Percentiles rank a stretch among this genome's conserved stretches.
Conservation (phyloP, 1,140 invertebrate species). For the Ectropis grisescens region DNA sequence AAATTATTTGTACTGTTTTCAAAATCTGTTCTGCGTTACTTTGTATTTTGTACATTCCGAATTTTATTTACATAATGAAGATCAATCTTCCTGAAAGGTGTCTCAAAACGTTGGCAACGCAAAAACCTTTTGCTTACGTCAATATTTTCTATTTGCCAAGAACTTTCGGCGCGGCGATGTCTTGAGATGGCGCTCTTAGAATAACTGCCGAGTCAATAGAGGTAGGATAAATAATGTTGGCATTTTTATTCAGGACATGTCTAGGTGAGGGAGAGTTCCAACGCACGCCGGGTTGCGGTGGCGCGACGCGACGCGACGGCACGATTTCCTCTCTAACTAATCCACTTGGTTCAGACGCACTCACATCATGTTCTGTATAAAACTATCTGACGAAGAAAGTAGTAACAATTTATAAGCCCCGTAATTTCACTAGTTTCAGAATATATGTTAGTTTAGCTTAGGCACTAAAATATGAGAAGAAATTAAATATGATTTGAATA, state of each 20-base stretch:
- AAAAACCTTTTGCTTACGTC: conserved; percentile 13
- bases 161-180: conserved; percentile 4
- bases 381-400: neutral
- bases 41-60: no score
- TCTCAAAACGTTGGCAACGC: conserved; percentile 3
- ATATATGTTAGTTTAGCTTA: neutral
- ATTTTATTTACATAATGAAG: no score
- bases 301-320: neutral
- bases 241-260: conserved; percentile 31
- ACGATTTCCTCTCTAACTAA: no score
- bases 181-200: conserved; percentile 5
- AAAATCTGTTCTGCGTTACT: no score
- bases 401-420: neutral
- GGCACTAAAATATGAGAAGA: no score
- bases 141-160: conserved; percentile 16
- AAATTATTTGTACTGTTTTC: no score
- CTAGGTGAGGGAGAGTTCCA: conserved; percentile 14
- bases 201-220: conserved; percentile 20
- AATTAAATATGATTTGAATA: no score
- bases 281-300: conserved; percentile 5
- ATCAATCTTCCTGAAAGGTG: neutral
- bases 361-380: no score
- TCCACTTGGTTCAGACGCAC: no score
- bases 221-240: conserved; percentile 28
- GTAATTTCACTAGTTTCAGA: neutral